These are phyloP conservation scores for Podabrus alpinus DNA, from an alignment of 2,888 invertebrate genomes.

Conservation along the genomic window DNA sequence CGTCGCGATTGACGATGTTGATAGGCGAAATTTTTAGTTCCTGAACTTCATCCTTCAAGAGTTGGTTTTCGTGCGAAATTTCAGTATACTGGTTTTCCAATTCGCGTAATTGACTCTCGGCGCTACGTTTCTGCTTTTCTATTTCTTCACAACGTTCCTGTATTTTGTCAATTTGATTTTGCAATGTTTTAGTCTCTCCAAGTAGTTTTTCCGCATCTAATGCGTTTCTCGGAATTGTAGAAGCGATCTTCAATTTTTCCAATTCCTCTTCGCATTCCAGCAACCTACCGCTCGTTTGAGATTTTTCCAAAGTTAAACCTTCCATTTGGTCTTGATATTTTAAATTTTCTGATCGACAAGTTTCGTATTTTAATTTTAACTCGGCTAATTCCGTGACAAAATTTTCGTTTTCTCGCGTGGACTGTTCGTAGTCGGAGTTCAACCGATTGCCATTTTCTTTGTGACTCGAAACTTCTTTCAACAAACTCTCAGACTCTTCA, in stretches of 20 bases:
- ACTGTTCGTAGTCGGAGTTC: background rate
- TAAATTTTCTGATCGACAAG: background rate
- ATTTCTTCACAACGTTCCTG: conserved; percentile 39
- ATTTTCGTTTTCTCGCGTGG: background rate
- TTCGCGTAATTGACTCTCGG: conserved; percentile 44
- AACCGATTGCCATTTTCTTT: background rate
- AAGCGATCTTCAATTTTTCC: background rate
- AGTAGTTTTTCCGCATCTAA: conserved; percentile 34
- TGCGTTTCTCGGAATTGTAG: background rate
- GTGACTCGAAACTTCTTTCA: background rate
- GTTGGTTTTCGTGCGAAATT: conserved; percentile 48
- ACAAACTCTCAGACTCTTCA: background rate
- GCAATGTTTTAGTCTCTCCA: conserved; percentile 41
- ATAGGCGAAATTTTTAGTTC: conserved; percentile 51
- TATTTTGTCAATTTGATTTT: conserved; percentile 38
- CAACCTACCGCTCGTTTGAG: background rate
- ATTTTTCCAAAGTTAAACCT: background rate
- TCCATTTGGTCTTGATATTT: background rate
- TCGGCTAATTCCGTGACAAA: background rate
- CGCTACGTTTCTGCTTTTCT: conserved; percentile 36
- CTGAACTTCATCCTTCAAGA: conserved; percentile 51
- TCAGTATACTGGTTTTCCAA: conserved; percentile 49
- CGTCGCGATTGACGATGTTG: conserved; percentile 35
- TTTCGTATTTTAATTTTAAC: background rate
- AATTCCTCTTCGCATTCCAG: background rate